Conservation (phyloP, 2,888 invertebrate species). For the Agonopterix alstromeriana region DNA sequence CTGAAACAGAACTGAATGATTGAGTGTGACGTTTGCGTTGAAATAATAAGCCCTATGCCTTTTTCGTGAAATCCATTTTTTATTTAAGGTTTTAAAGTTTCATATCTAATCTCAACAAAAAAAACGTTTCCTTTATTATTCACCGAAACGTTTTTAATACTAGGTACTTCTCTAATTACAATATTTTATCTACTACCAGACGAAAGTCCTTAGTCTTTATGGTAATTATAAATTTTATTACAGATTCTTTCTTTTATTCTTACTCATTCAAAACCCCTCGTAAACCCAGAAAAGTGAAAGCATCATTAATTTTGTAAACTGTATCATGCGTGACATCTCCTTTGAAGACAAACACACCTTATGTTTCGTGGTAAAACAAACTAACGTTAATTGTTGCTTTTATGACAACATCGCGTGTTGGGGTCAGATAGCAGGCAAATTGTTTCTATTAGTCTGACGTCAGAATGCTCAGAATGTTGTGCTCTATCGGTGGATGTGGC, state of each 20-base stretch:
- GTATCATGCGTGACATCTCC: conserved; percentile 49
- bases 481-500: conserved; percentile 5
- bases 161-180: too few relatives aligned
- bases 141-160: too few relatives aligned
- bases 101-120: too few relatives aligned
- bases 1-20: too few relatives aligned
- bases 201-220: too few relatives aligned
- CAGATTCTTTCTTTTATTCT: conserved; percentile 22
- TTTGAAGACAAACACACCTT: conserved; percentile 58
- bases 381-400: conserved; percentile 64
- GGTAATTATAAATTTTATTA: too few relatives aligned
- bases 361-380: conserved; percentile 50
- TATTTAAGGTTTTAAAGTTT: too few relatives aligned
- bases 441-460: conserved; percentile 34
- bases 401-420: conserved; percentile 66
- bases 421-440: conserved; percentile 54
- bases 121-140: too few relatives aligned
- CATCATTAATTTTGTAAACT: conserved; percentile 39
- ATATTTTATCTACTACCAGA: too few relatives aligned
- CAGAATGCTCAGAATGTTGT: conserved; percentile 1
- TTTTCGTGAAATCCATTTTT: too few relatives aligned
- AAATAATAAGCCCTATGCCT: too few relatives aligned
- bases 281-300: conserved; percentile 32
- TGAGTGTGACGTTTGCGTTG: too few relatives aligned
- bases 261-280: conserved; percentile 16